Evolutionary conservation across 1,140 invertebrate genomes (phyloP).

Genomic region (Trichogramma pretiosum): DNA sequence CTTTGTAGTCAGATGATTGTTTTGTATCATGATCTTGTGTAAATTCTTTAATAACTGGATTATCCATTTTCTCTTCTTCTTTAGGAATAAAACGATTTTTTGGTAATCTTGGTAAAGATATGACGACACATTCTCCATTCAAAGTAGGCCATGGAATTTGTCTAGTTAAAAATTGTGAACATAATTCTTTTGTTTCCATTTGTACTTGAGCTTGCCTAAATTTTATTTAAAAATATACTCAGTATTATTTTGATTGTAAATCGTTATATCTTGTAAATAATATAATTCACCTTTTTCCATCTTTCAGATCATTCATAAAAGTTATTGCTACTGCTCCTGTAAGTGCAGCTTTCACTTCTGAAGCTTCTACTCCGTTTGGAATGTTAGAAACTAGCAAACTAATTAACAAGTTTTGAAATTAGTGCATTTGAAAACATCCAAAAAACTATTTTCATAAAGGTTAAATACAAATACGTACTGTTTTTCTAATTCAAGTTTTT

Average conservation of each 20-base stretch:
- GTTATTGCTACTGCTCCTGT: constrained; percentile 23
- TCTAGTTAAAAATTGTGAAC: constrained; percentile 3
- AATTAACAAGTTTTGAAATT: constrained; percentile 8
- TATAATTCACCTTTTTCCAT: constrained; percentile 18
- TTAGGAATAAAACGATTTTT: constrained; percentile 2
- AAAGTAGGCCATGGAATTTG: constrained; percentile 6
- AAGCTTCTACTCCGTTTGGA: constrained; percentile 15
- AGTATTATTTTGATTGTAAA: neutral
- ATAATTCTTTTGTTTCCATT: neutral
- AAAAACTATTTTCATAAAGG: neutral
- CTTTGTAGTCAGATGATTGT: constrained; percentile 3
- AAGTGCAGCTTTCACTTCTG: constrained; percentile 25
- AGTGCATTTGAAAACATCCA: neutral
- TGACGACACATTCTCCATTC: constrained; percentile 9
- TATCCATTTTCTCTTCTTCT: constrained; percentile 4
- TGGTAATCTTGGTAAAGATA: neutral
- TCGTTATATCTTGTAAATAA: neutral
- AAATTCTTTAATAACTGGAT: constrained; percentile 1
- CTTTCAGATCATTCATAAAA: constrained; percentile 21
- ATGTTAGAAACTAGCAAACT: constrained; percentile 30
- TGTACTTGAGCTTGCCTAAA: constrained; percentile 17
- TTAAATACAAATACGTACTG: constrained; percentile 2
- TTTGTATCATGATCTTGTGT: no score
- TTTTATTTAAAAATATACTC: constrained; percentile 5
- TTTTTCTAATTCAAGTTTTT: neutral